phyloP scores from a whole-genome alignment of 2,888 invertebrate genomes.

The Malacosoma neustria region DNA sequence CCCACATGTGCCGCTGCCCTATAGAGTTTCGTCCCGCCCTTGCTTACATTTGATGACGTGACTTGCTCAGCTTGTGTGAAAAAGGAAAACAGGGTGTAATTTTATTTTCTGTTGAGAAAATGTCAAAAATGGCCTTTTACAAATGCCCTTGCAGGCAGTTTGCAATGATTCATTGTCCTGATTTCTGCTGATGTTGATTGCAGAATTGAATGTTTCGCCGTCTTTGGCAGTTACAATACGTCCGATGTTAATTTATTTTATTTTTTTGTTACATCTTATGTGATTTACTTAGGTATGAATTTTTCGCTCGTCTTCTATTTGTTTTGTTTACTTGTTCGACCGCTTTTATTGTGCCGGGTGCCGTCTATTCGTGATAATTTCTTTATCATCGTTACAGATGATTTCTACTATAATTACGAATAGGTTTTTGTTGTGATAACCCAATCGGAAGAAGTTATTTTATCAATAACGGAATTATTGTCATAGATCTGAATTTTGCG shows the following conservation, averaged over 20 bases:
- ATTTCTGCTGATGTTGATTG: conserved; percentile 43
- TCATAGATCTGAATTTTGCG: no score
- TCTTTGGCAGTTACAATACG: not conserved
- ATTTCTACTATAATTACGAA: no score
- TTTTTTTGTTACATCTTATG: conserved; percentile 14
- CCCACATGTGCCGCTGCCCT: conserved; percentile 78
- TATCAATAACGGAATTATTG: no score
- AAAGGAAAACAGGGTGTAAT: conserved; percentile 21
- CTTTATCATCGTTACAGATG: conserved; percentile 3
- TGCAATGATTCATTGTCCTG: conserved; percentile 61
- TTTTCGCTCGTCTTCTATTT: conserved; percentile 32
- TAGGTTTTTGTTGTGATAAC: no score
- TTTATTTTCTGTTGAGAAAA: conserved; percentile 16
- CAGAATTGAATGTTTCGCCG: conserved; percentile 18
- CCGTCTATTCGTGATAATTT: conserved; percentile 6
- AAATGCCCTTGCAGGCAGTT: conserved; percentile 36
- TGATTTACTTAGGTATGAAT: conserved; percentile 8
- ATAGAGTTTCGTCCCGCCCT: conserved; percentile 54
- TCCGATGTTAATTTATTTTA: conserved; percentile 4
- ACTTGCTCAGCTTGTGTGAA: conserved; percentile 39
- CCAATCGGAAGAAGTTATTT: no score
- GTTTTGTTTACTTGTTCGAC: conserved; percentile 62
- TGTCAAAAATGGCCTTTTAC: conserved; percentile 12
- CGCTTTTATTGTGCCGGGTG: conserved; percentile 20
- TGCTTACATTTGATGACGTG: conserved; percentile 57